Conservation (phyloP, 2,797 vertebrate genomes). For the Thaleichthys pacificus region DNA sequence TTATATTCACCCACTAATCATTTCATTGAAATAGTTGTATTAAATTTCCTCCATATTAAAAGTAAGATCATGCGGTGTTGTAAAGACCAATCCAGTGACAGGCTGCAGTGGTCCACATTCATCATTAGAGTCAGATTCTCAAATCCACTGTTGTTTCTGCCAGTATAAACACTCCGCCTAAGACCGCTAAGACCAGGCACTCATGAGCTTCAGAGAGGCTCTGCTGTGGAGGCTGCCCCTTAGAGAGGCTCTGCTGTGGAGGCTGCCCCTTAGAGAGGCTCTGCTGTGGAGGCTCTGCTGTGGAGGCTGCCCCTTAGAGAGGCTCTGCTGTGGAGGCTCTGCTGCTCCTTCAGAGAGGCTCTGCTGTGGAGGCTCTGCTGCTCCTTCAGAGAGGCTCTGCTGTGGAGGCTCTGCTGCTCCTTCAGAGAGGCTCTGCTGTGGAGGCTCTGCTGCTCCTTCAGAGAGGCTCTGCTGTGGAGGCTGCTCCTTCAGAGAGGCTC, state of each 20-base stretch:
- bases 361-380: too few relatives aligned
- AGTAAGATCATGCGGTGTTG: not conserved
- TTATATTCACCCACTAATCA: not conserved
- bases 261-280: too few relatives aligned
- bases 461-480: constrained; percentile 45
- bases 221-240: constrained; percentile 55
- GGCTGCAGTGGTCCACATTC: too few relatives aligned
- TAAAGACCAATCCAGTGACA: too few relatives aligned
- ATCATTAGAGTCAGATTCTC: too few relatives aligned
- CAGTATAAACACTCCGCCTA: not conserved
- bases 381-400: constrained; percentile 7
- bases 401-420: constrained; percentile 28
- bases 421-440: not conserved
- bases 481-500: too few relatives aligned
- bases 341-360: constrained; percentile 69
- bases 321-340: constrained; percentile 6
- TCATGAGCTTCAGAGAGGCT: not conserved
- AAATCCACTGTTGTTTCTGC: too few relatives aligned
- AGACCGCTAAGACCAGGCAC: not conserved
- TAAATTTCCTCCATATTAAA: not conserved
- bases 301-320: not conserved
- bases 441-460: constrained; percentile 68
- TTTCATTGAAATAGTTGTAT: not conserved
- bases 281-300: too few relatives aligned
- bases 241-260: constrained; percentile 52